Evolutionary conservation across 1,140 invertebrate genomes (phyloP).

Genomic region (Drosophila sp.): DNA sequence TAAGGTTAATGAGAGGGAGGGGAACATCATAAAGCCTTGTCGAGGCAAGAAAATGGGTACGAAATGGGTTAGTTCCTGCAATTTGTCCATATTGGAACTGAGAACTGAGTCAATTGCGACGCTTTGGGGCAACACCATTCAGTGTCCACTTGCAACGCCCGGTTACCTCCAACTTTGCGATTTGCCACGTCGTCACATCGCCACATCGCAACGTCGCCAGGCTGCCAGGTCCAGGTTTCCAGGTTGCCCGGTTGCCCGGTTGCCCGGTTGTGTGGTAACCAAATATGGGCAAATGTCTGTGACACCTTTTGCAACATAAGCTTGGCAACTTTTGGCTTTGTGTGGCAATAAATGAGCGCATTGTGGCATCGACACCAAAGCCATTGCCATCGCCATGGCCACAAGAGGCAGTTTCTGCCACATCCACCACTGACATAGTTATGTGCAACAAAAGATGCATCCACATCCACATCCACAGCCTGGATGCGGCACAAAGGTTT

Average conservation of each 20-base stretch:
- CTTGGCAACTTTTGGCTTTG: constrained; percentile 41
- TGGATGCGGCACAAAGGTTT: constrained; percentile 42
- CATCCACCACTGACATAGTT: constrained; percentile 45
- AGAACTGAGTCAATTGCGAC: constrained; percentile 17
- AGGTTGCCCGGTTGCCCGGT: constrained; percentile 6
- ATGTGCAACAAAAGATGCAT: constrained; percentile 47
- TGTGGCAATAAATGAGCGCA: constrained; percentile 33
- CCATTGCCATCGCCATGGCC: neutral
- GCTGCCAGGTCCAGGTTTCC: no score
- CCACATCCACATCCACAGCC: constrained; percentile 27
- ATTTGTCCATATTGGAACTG: constrained; percentile 71
- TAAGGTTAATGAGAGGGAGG: neutral
- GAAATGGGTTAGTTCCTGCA: constrained; percentile 62
- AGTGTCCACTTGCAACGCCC: constrained; percentile 25
- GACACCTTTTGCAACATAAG: constrained; percentile 43
- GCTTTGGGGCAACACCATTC: constrained; percentile 11
- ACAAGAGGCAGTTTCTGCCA: neutral
- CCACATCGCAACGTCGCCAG: neutral
- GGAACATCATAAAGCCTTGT: constrained; percentile 55
- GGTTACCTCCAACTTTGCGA: constrained; percentile 9
- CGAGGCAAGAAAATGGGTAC: constrained; percentile 47
- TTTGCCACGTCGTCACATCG: neutral
- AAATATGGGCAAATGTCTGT: constrained; percentile 68
- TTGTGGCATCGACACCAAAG: constrained; percentile 42
- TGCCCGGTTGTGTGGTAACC: constrained; percentile 53